phyloP scores from a whole-genome alignment of 2,797 vertebrate species.

The Notamacropus eugenii region DNA sequence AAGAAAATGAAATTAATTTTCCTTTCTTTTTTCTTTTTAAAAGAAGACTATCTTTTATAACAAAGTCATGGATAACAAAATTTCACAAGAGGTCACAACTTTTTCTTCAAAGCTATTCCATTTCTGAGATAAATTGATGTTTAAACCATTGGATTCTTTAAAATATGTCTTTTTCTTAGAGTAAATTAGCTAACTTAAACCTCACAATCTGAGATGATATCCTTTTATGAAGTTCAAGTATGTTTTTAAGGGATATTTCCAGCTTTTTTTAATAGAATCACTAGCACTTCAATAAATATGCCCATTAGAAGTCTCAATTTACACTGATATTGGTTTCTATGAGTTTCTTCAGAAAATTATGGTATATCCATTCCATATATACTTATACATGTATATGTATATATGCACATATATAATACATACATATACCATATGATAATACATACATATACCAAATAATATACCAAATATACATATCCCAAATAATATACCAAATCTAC shows the following conservation, averaged over 20 bases:
- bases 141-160: constrained; percentile 39
- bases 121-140: constrained; percentile 22
- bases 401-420: no score
- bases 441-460: no score
- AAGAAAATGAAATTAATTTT: constrained; percentile 44
- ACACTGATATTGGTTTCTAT: neutral
- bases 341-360: constrained; percentile 15
- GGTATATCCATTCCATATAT: neutral
- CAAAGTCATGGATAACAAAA: constrained; percentile 23
- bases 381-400: neutral
- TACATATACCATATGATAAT: no score
- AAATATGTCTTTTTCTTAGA: constrained; percentile 43
- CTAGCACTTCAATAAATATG: constrained; percentile 27
- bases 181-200: constrained; percentile 48
- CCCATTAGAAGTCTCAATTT: constrained; percentile 35
- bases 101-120: constrained; percentile 52
- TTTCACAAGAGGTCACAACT: constrained; percentile 42
- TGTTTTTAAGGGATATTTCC: constrained; percentile 12
- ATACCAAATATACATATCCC: no score
- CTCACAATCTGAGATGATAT: constrained; percentile 45
- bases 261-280: constrained; percentile 26
- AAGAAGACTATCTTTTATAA: constrained; percentile 20
- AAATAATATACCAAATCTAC: neutral
- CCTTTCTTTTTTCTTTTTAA: neutral
- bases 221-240: constrained; percentile 50